phyloP scores from a whole-genome alignment of 1,140 invertebrate species.

The Euura lappo region DNA sequence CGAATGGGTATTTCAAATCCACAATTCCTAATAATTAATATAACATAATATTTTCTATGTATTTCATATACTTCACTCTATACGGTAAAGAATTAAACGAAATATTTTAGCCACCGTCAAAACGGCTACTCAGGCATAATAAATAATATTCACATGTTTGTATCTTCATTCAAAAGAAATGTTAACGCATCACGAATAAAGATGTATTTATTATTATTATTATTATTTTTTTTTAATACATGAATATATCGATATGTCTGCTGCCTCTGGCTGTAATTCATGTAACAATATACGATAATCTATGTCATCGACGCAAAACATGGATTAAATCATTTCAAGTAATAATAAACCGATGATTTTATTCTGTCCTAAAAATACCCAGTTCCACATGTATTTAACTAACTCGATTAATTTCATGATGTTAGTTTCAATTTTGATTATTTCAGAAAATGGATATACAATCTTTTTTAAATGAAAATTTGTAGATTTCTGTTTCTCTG shows the following conservation, averaged over 20 bases:
- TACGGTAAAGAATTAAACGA: neutral
- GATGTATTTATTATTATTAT: neutral
- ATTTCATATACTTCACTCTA: neutral
- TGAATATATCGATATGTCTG: slow-evolving; percentile 12
- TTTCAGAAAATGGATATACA: too few relatives aligned
- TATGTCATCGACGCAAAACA: neutral
- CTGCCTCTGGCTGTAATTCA: slow-evolving; percentile 17
- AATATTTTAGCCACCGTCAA: neutral
- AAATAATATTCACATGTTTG: neutral
- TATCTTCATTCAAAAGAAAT: neutral
- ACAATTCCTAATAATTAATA: neutral
- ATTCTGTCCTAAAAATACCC: too few relatives aligned
- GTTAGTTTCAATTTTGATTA: too few relatives aligned
- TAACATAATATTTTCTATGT: neutral
- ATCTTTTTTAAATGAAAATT: too few relatives aligned
- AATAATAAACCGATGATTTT: neutral
- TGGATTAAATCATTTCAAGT: slow-evolving; percentile 10
- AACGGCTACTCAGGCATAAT: neutral
- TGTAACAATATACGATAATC: slow-evolving; percentile 5
- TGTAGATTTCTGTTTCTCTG: too few relatives aligned
- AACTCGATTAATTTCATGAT: too few relatives aligned
- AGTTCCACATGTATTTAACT: too few relatives aligned
- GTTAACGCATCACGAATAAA: neutral
- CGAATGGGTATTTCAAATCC: neutral
- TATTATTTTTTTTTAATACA: too few relatives aligned